Percentiles rank a stretch among this genome's conserved stretches.
Evolutionary conservation across 1,140 invertebrate species (phyloP).

Genomic region (Globodera rostochiensis): DNA sequence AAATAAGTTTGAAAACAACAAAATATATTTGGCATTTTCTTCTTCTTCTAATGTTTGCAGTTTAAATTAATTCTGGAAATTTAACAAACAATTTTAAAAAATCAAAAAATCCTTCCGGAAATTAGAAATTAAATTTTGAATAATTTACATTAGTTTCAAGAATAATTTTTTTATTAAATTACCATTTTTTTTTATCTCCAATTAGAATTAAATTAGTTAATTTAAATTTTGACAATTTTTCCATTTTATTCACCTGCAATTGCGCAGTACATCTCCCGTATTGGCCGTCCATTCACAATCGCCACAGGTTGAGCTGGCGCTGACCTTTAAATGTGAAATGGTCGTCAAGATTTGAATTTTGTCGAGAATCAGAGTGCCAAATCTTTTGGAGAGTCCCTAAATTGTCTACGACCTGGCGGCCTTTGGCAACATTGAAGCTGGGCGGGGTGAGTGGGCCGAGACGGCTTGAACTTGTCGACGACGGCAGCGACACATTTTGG

Average conservation of each 20-base stretch:
- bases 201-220: too few relatives aligned
- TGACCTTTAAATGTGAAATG: not conserved
- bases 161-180: conserved; percentile 9
- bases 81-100: too few relatives aligned
- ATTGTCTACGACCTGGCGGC: conserved; percentile 50
- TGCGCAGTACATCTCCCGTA: conserved; percentile 68
- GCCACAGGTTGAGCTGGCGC: conserved; percentile 68
- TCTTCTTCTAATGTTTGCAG: too few relatives aligned
- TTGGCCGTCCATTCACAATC: conserved; percentile 64
- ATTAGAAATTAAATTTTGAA: not conserved
- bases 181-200: too few relatives aligned
- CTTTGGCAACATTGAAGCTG: conserved; percentile 44
- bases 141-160: not conserved
- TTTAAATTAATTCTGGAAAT: too few relatives aligned
- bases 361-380: not conserved
- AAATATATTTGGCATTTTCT: too few relatives aligned
- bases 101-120: too few relatives aligned
- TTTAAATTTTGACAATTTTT: too few relatives aligned
- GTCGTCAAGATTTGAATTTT: not conserved
- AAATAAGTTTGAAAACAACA: too few relatives aligned
- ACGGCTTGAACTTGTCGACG: not conserved
- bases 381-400: not conserved
- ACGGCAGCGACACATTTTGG: not conserved
- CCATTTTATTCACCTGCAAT: conserved; percentile 63
- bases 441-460: conserved; percentile 41